Base-by-base conservation (phyloP, 2,888 invertebrate species). In the Rhingia rostrata region DNA sequence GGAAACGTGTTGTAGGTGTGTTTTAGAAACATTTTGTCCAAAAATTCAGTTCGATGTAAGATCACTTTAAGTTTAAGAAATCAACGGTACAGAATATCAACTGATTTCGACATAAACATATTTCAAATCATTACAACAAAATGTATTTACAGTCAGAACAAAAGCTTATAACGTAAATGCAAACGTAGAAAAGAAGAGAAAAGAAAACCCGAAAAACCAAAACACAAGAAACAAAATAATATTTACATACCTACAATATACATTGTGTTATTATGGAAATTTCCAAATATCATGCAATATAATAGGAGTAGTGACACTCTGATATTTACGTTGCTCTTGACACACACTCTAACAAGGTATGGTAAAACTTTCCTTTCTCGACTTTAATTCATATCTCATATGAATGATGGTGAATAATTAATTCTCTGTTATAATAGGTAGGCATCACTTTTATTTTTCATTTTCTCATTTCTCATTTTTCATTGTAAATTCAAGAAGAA, bases 201-300 rank as follows among this genome's bases (percentile, higher is more conserved):
- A 14, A n/a, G n/a, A n/a, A n/a, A n/a, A n/a, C n/a, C n/a, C n/a
- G n/a, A n/a, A n/a, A n/a, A n/a, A 60, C 53, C 14, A 43, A 12
- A 58, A 45, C n/a, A 63, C 22, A 75, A 67, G 35, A 58, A 43
- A 53, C 60, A 53, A 77, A 77, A 63, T 56, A 70, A 70, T 22
- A 78, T 70, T 64, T 78, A 78, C 78, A 78, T 78, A 78, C 78
- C 78, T 49, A 78, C 78, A 78, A 78, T 78, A 63, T 78, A 78
- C 70, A 78, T 78, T 78, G 69, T 78, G 78, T 70, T 70, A 54
- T 78, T 49, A 75, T 54, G 77, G 67, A 61, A 69, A 77, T 61
- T 67, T 41, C 67, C 77, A 77, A 77, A 77, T 69, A 45, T 77
- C 77, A 77, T 77, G 67, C 67, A 77, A 61, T 22, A 22, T 77